phyloP scores from a whole-genome alignment of 2,888 invertebrate species.

The Thyatira batis region DNA sequence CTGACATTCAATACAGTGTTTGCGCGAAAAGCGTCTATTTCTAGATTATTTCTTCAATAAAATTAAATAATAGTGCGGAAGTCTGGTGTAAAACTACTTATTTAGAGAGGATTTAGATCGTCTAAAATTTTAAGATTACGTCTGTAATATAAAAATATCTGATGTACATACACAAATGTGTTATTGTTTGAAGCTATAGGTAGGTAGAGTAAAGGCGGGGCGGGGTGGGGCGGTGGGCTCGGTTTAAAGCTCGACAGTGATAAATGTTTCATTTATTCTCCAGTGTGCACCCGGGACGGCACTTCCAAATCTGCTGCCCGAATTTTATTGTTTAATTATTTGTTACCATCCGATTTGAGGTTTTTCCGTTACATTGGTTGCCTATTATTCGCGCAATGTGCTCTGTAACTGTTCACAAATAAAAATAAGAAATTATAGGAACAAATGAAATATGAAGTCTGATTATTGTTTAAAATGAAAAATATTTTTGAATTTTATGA shows the following conservation, averaged over 20 bases:
- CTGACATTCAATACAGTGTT: no score
- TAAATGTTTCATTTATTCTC: constrained; percentile 75
- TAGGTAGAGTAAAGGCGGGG: constrained; percentile 50
- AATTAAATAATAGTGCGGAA: no score
- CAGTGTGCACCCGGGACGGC: constrained; percentile 46
- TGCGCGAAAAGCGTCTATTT: no score
- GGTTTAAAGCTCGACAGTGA: constrained; percentile 68
- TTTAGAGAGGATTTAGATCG: no score
- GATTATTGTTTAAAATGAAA: no score
- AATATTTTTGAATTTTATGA: no score
- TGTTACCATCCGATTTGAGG: constrained; percentile 19
- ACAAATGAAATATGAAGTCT: no score
- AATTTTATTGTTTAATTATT: constrained; percentile 61
- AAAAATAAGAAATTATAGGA: no score
- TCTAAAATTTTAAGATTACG: background rate
- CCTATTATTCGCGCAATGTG: background rate
- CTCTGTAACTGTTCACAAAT: background rate
- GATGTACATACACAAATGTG: background rate
- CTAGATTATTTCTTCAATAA: no score
- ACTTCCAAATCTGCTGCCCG: constrained; percentile 52
- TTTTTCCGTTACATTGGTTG: constrained; percentile 14
- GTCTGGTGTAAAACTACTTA: no score
- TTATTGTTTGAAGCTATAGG: constrained; percentile 16
- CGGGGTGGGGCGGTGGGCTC: constrained; percentile 28
- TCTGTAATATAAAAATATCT: background rate